These are phyloP conservation scores for Heterohyrax brucei DNA, from an alignment of 2,797 vertebrate genomes.

Conservation along the genomic window DNA sequence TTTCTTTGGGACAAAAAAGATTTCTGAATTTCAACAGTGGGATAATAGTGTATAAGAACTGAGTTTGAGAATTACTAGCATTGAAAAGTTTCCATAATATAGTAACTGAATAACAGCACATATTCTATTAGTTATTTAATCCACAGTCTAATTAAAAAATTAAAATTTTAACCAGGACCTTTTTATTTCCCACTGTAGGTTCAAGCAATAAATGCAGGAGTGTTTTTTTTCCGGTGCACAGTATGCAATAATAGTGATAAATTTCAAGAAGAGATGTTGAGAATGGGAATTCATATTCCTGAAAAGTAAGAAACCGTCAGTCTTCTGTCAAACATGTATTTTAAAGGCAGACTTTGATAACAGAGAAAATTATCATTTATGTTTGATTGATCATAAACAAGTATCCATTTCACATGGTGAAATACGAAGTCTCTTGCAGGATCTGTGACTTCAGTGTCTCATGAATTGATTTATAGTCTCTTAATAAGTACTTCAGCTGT, in stretches of 20 bases:
- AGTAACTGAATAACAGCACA: conserved; percentile 56
- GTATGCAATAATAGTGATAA: conserved; percentile 96
- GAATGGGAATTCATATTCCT: conserved; percentile 98
- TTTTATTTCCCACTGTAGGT: conserved; percentile 90
- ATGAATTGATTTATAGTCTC: conserved; percentile 50
- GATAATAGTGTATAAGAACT: conserved; percentile 16
- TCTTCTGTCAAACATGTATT: conserved; percentile 56
- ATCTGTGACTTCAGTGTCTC: background rate
- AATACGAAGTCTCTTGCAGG: background rate
- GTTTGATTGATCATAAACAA: conserved; percentile 42
- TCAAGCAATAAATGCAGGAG: conserved; percentile 96
- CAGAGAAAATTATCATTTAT: conserved; percentile 13
- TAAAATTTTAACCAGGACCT: conserved; percentile 73
- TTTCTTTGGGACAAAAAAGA: background rate
- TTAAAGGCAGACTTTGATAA: conserved; percentile 63
- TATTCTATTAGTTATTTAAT: conserved; percentile 53
- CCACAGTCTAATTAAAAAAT: conserved; percentile 52
- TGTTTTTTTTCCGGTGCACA: conserved; percentile 98
- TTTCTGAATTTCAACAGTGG: conserved; percentile 34
- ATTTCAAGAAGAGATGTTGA: conserved; percentile 98
- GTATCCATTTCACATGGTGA: conserved; percentile 34
- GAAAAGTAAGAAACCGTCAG: conserved; percentile 93
- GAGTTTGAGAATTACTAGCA: conserved; percentile 25
- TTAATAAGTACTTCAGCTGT: conserved; percentile 14
- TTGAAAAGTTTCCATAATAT: conserved; percentile 52